phyloP scores from a whole-genome alignment of 2,797 vertebrate genomes.

The Aeoliscus strigatus region DNA sequence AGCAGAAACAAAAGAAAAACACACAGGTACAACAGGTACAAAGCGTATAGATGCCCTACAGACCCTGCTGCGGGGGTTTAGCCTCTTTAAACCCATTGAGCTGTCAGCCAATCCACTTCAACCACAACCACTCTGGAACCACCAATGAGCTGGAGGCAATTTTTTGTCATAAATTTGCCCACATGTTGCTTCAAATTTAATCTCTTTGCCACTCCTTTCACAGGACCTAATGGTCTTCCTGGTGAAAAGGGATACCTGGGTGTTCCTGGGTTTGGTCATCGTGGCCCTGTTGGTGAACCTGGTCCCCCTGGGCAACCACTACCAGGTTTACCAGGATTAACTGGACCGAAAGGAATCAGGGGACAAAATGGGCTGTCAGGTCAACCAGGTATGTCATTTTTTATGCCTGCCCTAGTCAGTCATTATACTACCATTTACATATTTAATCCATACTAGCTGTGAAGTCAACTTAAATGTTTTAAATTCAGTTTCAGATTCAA shows the following conservation, averaged over 20 bases:
- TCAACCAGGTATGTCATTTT: constrained; percentile 33
- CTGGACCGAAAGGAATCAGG: constrained; percentile 47
- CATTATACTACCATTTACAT: background rate
- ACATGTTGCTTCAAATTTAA: background rate
- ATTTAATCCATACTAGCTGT: background rate
- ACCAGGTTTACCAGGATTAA: constrained; percentile 28
- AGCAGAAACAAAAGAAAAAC: too few species aligned
- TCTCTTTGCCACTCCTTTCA: background rate
- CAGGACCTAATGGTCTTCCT: constrained; percentile 35
- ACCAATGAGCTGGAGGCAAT: too few species aligned
- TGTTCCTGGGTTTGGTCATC: constrained; percentile 43
- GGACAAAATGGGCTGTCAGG: constrained; percentile 49
- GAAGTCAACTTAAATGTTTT: background rate
- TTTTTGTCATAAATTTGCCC: background rate
- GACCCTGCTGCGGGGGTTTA: too few species aligned
- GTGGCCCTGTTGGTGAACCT: constrained; percentile 43
- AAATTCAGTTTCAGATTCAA: too few species aligned
- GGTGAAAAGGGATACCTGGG: constrained; percentile 54
- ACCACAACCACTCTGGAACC: too few species aligned
- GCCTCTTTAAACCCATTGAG: too few species aligned
- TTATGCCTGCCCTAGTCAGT: background rate
- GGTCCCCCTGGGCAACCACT: constrained; percentile 44
- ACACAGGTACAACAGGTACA: too few species aligned
- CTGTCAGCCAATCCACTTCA: too few species aligned
- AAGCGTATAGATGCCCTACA: too few species aligned